Evolutionary conservation across 2,113 vertebrate species (phyloP).

Genomic region (Esox niger): DNA sequence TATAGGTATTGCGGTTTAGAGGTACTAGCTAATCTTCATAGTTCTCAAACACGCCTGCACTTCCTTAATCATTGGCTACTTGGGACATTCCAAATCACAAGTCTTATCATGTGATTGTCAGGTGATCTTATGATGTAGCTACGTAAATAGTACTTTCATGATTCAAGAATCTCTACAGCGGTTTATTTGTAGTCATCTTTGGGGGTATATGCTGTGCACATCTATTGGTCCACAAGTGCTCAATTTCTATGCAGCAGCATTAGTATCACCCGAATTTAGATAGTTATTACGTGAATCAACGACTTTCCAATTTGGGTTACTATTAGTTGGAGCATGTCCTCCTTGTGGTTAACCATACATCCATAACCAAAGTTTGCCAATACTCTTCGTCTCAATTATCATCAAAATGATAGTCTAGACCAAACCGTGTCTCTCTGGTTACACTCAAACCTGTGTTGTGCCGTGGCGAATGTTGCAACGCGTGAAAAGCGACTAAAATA

Average conservation of each 20-base stretch:
- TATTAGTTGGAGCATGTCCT: too few species aligned
- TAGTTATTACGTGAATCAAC: neutral
- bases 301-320: too few species aligned
- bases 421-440: too few species aligned
- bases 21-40: neutral
- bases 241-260: neutral
- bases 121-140: slow-evolving; percentile 52
- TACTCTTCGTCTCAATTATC: too few species aligned
- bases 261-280: neutral
- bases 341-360: too few species aligned
- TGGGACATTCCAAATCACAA: slow-evolving; percentile 37
- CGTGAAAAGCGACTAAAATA: neutral
- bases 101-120: slow-evolving; percentile 63
- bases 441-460: neutral
- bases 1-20: neutral
- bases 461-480: neutral
- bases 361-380: too few species aligned
- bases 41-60: too few species aligned
- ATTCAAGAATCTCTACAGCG: slow-evolving; percentile 59
- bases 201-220: neutral
- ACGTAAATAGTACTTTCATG: slow-evolving; percentile 30
- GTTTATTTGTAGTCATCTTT: neutral
- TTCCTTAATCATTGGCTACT: neutral
- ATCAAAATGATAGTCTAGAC: neutral
- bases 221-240: neutral